phyloP scores from a whole-genome alignment of 2,888 invertebrate species.

The Ochlodes sylvanus region DNA sequence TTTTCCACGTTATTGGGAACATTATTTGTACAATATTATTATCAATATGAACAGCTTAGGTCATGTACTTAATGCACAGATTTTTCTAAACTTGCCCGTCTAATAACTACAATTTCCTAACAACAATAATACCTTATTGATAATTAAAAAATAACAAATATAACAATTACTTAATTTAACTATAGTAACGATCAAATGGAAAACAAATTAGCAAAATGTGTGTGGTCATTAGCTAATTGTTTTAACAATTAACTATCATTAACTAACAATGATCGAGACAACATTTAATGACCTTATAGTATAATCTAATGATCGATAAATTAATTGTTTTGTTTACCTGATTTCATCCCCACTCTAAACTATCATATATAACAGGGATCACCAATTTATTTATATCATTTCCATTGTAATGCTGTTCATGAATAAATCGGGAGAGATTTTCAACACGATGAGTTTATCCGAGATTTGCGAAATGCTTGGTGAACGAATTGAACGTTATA shows the following conservation, averaged over 20 bases:
- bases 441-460: slow-evolving; percentile 41
- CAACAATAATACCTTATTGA: no score
- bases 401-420: background rate
- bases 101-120: no score
- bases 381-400: slow-evolving; percentile 3
- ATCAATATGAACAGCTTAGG: no score
- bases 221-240: slow-evolving; percentile 13
- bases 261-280: background rate
- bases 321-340: slow-evolving; percentile 11
- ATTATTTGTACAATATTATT: no score
- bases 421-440: background rate
- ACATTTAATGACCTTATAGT: background rate
- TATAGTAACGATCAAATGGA: no score
- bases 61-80: no score
- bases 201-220: background rate
- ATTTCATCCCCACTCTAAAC: background rate
- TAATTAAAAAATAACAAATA: no score
- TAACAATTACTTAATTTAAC: no score
- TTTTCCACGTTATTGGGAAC: no score
- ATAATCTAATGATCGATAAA: background rate
- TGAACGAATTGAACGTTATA: slow-evolving; percentile 36
- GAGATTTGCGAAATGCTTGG: slow-evolving; percentile 42
- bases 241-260: background rate
- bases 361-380: slow-evolving; percentile 6
- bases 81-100: no score